A percentile compares a stretch with the other conserved stretches of the same genome.
Conservation (phyloP, 2,113 vertebrate genomes). For the Oreotragus oreotragus region DNA sequence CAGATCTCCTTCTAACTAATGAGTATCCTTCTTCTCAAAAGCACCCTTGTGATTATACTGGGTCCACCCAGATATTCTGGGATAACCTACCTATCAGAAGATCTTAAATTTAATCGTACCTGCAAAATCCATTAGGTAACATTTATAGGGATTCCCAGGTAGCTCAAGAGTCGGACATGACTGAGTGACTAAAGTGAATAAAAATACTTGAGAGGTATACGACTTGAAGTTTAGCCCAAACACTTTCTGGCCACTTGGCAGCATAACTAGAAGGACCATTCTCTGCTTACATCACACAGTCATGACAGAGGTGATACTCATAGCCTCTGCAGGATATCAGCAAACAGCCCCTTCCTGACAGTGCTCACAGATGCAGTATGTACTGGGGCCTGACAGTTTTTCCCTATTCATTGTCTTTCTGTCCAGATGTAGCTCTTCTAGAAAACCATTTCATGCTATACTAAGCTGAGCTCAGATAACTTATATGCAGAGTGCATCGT, state of each 20-base stretch:
- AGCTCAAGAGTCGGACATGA: rapidly evolving
- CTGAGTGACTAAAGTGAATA: neutral
- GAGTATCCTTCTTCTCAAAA: no score
- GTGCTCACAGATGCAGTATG: neutral
- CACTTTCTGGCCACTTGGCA: neutral
- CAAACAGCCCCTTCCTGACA: neutral
- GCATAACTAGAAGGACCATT: neutral
- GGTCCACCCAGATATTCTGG: no score
- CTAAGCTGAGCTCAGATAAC: neutral
- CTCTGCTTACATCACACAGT: neutral
- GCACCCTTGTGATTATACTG: no score
- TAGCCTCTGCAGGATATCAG: neutral
- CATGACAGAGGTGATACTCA: neutral
- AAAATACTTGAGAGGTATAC: neutral
- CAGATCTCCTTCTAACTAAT: no score
- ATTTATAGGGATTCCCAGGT: no score
- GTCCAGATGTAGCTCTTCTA: neutral
- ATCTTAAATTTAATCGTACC: no score
- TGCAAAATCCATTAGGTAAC: no score
- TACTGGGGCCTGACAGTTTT: neutral
- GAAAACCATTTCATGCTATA: neutral
- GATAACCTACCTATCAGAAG: no score
- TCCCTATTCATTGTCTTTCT: neutral
- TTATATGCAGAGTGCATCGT: neutral
- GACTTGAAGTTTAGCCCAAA: neutral